These are phyloP conservation scores for Ypsolopha scabrella DNA, from an alignment of 2,888 invertebrate genomes.

Conservation along the genomic window DNA sequence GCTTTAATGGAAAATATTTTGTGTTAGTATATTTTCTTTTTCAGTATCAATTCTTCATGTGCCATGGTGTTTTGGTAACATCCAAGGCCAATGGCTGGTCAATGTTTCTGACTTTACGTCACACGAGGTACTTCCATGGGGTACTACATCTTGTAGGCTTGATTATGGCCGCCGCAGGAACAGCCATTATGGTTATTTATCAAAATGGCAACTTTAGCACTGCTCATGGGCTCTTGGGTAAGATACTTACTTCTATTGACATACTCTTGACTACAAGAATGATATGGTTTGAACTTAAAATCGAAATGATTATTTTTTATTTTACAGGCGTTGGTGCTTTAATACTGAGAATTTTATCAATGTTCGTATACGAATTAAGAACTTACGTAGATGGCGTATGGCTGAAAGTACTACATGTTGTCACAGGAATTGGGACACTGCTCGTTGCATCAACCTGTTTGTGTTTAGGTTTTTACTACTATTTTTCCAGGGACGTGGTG, in stretches of 20 bases:
- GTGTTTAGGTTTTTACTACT: conserved; percentile 21
- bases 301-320: conserved; percentile 8
- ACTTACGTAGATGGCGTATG: conserved; percentile 11
- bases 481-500: conserved; percentile 22
- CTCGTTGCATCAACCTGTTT: conserved; percentile 23
- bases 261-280: not conserved
- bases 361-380: conserved; percentile 17
- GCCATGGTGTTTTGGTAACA: conserved; percentile 26
- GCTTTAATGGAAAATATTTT: too few species aligned
- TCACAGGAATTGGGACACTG: conserved; percentile 22
- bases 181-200: conserved; percentile 15
- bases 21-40: conserved; percentile 5
- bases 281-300: not conserved
- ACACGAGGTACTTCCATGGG: conserved; percentile 20
- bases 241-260: conserved; percentile 3
- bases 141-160: conserved; percentile 19
- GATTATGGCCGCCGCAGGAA: conserved; percentile 18
- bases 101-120: conserved; percentile 16
- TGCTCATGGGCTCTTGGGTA: conserved; percentile 25
- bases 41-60: conserved; percentile 38
- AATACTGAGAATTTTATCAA: conserved; percentile 19
- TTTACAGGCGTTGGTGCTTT: conserved; percentile 28
- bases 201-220: conserved; percentile 20
- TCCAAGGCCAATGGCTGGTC: conserved; percentile 34
- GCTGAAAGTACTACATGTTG: conserved; percentile 22